phyloP scores from a whole-genome alignment of 2,888 invertebrate species.

The Latheticus oryzae region DNA sequence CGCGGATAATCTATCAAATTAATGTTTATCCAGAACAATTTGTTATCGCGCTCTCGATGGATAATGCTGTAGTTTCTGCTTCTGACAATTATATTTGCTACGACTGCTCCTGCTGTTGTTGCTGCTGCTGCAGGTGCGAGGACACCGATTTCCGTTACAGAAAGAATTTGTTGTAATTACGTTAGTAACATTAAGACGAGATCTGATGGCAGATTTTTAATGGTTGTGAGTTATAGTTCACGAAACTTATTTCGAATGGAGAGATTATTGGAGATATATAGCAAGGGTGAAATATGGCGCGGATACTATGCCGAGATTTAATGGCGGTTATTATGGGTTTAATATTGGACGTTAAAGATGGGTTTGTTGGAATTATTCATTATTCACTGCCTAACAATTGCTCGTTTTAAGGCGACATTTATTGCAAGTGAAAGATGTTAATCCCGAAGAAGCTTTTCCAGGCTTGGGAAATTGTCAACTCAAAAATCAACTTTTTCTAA shows the following conservation, averaged over 20 bases:
- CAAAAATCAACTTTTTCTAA: neutral
- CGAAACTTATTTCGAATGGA: slow-evolving; percentile 4
- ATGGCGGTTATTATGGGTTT: no score
- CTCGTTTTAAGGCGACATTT: no score
- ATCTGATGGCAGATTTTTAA: no score
- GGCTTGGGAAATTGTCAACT: neutral
- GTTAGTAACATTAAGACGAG: neutral
- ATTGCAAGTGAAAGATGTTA: no score
- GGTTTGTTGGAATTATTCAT: no score
- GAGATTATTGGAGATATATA: slow-evolving; percentile 3
- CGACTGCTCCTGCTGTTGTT: no score
- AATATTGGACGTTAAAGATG: no score
- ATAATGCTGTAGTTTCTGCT: slow-evolving; percentile 34
- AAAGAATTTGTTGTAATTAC: neutral
- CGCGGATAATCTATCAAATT: slow-evolving; percentile 65
- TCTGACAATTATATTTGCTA: slow-evolving; percentile 39
- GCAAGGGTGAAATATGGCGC: neutral
- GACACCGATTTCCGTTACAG: slow-evolving; percentile 13
- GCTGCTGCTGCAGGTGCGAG: slow-evolving; percentile 29
- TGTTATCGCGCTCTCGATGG: slow-evolving; percentile 48
- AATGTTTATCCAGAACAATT: slow-evolving; percentile 59
- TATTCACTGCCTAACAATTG: no score
- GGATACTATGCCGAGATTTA: neutral
- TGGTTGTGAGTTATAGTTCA: slow-evolving; percentile 13
- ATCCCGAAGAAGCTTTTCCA: no score